These are phyloP conservation scores for Sminthurinus aureus DNA, from an alignment of 2,888 invertebrate genomes.

Conservation along the genomic window DNA sequence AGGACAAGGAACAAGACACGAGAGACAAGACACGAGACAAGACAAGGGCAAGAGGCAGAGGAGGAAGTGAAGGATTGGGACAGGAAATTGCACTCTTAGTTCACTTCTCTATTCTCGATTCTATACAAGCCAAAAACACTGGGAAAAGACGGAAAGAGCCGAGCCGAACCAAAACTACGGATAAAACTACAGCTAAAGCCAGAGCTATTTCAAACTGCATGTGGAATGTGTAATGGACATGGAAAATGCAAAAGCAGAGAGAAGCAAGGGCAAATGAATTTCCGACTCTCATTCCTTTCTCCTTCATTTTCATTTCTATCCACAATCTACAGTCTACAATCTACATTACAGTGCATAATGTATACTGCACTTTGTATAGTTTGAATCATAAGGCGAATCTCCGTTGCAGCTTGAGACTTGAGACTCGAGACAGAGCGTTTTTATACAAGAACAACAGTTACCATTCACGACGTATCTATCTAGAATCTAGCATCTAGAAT, in stretches of 20 bases:
- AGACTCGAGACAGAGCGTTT: no score
- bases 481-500: no score
- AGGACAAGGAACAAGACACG: no score
- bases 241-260: neutral
- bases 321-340: neutral
- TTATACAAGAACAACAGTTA: no score
- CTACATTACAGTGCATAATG: no score
- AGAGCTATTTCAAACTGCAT: neutral
- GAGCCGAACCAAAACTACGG: no score
- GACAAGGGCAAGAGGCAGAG: neutral
- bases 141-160: neutral
- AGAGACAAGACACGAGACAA: no score
- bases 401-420: no score
- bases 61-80: neutral
- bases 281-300: neutral
- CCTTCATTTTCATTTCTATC: neutral
- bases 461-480: no score
- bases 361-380: no score
- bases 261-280: neutral
- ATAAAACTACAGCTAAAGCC: no score
- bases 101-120: neutral
- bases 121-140: neutral
- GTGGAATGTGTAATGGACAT: neutral
- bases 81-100: neutral
- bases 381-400: no score